phyloP scores from a whole-genome alignment of 2,113 vertebrate genomes.

The Spilogale gracilis region DNA sequence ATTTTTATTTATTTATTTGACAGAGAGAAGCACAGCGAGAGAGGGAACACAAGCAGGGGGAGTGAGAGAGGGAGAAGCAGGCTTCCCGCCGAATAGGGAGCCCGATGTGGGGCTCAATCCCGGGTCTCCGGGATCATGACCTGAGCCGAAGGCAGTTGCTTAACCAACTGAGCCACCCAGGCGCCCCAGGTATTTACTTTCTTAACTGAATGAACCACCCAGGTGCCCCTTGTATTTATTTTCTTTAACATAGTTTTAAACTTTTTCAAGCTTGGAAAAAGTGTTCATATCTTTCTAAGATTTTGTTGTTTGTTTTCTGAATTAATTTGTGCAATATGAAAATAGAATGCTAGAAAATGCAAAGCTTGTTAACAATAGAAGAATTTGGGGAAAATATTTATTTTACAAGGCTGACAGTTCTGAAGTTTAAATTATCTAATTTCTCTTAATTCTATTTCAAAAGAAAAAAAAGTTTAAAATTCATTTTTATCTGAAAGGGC shows the following conservation, averaged over 20 bases:
- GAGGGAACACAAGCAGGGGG: no score
- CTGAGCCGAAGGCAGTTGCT: no score
- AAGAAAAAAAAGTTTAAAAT: background rate
- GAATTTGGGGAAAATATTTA: background rate
- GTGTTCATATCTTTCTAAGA: background rate
- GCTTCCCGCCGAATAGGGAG: no score
- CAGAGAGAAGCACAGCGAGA: no score
- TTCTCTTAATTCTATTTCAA: background rate
- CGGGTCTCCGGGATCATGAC: no score
- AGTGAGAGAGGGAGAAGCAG: no score
- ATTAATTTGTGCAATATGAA: background rate
- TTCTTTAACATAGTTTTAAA: background rate
- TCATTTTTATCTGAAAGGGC: constrained; percentile 1
- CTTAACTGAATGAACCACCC: no score
- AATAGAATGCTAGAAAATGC: constrained; percentile 26
- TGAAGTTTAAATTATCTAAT: background rate
- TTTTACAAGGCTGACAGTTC: background rate
- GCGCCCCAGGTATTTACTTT: no score
- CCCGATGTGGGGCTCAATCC: no score
- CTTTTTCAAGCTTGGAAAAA: constrained; percentile 1
- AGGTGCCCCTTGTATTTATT: background rate
- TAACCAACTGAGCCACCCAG: no score
- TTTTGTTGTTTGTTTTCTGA: background rate
- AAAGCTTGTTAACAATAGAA: background rate
- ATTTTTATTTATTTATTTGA: no score